Evolutionary conservation across 1,140 invertebrate species (phyloP).

Genomic region (Hetaerina americana): DNA sequence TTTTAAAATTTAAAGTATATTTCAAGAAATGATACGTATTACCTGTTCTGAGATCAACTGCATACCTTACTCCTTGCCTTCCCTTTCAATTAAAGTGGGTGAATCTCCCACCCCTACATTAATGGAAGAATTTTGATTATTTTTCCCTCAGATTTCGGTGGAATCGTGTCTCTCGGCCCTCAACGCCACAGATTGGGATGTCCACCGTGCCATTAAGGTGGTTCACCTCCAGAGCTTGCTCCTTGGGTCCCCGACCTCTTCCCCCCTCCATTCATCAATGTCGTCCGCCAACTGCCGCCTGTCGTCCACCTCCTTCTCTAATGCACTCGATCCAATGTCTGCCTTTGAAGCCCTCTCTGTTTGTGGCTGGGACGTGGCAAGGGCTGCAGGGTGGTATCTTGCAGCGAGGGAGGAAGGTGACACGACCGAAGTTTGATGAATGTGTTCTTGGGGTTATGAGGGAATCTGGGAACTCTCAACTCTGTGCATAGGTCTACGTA

Average conservation of each 20-base stretch:
- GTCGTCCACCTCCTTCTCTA: background rate
- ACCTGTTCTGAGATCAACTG: too few species aligned
- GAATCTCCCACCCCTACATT: too few species aligned
- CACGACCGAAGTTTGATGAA: constrained; percentile 12
- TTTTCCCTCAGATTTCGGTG: constrained; percentile 46
- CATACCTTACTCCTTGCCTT: too few species aligned
- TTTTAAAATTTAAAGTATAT: too few species aligned
- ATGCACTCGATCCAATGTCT: background rate
- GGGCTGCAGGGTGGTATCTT: constrained; percentile 13
- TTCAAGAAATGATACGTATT: too few species aligned
- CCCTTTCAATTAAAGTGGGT: too few species aligned
- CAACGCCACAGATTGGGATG: constrained; percentile 75
- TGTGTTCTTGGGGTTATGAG: background rate
- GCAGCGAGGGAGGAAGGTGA: constrained; percentile 11
- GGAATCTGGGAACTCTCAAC: too few species aligned
- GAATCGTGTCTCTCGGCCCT: constrained; percentile 68
- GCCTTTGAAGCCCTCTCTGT: constrained; percentile 11
- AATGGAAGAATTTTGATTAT: too few species aligned
- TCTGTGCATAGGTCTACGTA: too few species aligned
- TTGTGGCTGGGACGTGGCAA: constrained; percentile 13
- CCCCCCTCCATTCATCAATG: constrained; percentile 17
- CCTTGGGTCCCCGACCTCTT: constrained; percentile 25
- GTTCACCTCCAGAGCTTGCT: constrained; percentile 56
- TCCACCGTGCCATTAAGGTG: constrained; percentile 78
- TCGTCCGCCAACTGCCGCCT: background rate